Evolutionary conservation across 1,140 invertebrate genomes (phyloP).

Genomic region (Drosophila pallidifrons): DNA sequence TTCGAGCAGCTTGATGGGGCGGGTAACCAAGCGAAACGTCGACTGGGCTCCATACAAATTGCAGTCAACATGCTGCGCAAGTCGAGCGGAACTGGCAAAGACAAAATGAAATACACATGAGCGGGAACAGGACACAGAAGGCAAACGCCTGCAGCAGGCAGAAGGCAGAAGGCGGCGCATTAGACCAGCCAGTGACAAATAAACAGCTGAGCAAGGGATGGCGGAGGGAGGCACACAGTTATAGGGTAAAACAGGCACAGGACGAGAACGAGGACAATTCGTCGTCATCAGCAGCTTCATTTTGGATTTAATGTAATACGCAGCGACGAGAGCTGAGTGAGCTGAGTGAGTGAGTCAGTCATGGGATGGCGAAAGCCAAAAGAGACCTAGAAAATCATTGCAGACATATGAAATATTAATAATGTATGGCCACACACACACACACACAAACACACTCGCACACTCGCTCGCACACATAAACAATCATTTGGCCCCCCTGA

Average conservation of each 20-base stretch:
- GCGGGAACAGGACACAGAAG: conserved; percentile 52
- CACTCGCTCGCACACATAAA: conserved; percentile 61
- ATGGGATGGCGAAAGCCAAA: conserved; percentile 49
- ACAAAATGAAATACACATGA: conserved; percentile 82
- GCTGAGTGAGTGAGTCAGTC: conserved; percentile 15
- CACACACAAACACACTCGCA: conserved; percentile 30
- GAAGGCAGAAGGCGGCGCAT: conserved; percentile 30
- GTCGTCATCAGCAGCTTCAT: conserved; percentile 82
- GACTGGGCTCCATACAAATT: conserved; percentile 74
- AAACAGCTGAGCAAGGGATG: conserved; percentile 38
- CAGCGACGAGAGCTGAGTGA: conserved; percentile 65
- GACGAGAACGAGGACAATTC: conserved; percentile 72
- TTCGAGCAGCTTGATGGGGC: background rate
- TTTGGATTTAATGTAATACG: conserved; percentile 83
- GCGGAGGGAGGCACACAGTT: conserved; percentile 11
- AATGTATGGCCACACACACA: conserved; percentile 66
- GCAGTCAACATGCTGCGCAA: conserved; percentile 80
- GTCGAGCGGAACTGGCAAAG: conserved; percentile 79
- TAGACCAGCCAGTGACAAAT: conserved; percentile 47
- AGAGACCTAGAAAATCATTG: conserved; percentile 76
- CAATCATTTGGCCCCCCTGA: conserved; percentile 75
- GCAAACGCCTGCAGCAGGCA: conserved; percentile 21
- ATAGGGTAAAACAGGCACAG: conserved; percentile 10
- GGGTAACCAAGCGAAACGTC: conserved; percentile 73
- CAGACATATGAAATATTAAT: conserved; percentile 84